A percentile compares a stretch with the other conserved stretches of the same genome.
phyloP scores from a whole-genome alignment of 1,140 invertebrate genomes.

The Thaumatotibia leucotreta region DNA sequence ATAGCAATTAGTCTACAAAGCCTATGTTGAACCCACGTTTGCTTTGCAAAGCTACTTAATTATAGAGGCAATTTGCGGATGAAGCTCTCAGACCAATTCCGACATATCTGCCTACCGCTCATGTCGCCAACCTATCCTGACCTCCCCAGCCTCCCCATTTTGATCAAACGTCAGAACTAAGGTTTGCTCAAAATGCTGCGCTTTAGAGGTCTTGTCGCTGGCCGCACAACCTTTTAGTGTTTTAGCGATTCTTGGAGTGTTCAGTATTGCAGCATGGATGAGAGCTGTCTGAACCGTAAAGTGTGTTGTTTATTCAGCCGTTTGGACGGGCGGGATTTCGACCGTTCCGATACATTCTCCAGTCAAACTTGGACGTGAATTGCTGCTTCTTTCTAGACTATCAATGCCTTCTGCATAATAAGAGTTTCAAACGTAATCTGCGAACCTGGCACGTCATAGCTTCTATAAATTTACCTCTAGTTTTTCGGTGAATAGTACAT shows the following conservation, averaged over 20 bases:
- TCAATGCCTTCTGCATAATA: not conserved
- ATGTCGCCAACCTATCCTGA: constrained; percentile 30
- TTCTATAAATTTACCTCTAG: too few relatives aligned
- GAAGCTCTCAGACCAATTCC: constrained; percentile 28
- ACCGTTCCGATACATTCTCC: not conserved
- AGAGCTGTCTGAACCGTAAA: constrained; percentile 4
- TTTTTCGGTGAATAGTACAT: too few relatives aligned
- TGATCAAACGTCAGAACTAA: constrained; percentile 17
- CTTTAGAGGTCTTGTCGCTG: not conserved
- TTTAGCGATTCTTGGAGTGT: constrained; percentile 6
- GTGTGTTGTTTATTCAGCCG: constrained; percentile 4
- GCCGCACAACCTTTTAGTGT: constrained; percentile 6
- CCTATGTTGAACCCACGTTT: constrained; percentile 19
- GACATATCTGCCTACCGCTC: constrained; percentile 19
- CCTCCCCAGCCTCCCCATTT: not conserved
- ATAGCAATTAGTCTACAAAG: constrained; percentile 1
- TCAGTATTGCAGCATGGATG: not conserved
- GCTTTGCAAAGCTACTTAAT: constrained; percentile 36
- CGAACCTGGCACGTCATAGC: too few relatives aligned
- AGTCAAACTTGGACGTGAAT: not conserved
- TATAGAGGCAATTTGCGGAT: constrained; percentile 37
- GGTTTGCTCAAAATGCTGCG: constrained; percentile 27
- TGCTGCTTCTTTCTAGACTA: not conserved
- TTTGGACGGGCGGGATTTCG: not conserved
- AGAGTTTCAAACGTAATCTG: not conserved